Evolutionary conservation across 1,140 invertebrate species (phyloP).

Genomic region (Aradophagus sp.): DNA sequence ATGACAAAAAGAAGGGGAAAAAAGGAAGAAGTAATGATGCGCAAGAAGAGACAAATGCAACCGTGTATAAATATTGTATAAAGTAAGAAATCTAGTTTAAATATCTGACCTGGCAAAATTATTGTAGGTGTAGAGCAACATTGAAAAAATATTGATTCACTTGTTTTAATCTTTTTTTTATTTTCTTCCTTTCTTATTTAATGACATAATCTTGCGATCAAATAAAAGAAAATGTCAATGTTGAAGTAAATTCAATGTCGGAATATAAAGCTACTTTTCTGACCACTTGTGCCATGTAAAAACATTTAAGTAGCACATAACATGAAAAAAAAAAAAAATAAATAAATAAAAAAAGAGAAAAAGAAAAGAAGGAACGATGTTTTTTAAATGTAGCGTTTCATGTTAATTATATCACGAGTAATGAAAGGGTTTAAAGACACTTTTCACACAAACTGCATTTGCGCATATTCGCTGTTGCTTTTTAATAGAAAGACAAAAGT

Average conservation of each 20-base stretch:
- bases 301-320: constrained; percentile 33
- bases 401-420: constrained; percentile 13
- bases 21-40: constrained; percentile 16
- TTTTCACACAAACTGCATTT: constrained; percentile 18
- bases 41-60: constrained; percentile 14
- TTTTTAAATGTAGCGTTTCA: constrained; percentile 13
- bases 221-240: constrained; percentile 27
- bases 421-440: constrained; percentile 11
- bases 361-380: constrained; percentile 3
- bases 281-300: constrained; percentile 68
- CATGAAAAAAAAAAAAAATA: no score
- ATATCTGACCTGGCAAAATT: constrained; percentile 46
- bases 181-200: no score
- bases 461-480: constrained; percentile 18
- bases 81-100: constrained; percentile 47
- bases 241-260: constrained; percentile 34
- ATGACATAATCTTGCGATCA: constrained; percentile 28
- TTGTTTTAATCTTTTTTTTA: no score
- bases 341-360: no score
- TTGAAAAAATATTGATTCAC: constrained; percentile 4
- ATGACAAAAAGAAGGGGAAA: constrained; percentile 11
- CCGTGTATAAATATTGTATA: constrained; percentile 55
- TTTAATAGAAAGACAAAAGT: constrained; percentile 8
- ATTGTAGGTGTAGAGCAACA: constrained; percentile 32
- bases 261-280: constrained; percentile 58